phyloP scores from a whole-genome alignment of 37 sponge, comb jelly and placozoan genomes.

The Beroe ovata region DNA sequence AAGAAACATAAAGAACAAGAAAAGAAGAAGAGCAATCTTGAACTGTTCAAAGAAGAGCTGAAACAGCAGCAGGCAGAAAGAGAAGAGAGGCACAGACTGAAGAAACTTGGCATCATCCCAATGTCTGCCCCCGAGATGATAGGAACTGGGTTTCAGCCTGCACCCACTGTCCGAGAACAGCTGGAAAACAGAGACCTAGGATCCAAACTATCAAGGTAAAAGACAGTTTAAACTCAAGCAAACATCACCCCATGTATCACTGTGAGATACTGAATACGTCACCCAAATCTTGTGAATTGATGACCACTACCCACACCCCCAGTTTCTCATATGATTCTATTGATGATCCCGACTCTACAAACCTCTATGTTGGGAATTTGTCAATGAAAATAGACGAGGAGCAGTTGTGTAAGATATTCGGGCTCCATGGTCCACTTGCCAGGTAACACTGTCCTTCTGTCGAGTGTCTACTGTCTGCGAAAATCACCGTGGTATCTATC shows the following conservation, averaged over 20 bases:
- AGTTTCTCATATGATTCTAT: conserved; percentile 76
- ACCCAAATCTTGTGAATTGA: neutral
- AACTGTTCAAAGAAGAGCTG: conserved; percentile 94
- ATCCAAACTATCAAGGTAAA: too few relatives aligned
- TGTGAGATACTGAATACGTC: too few relatives aligned
- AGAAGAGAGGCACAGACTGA: conserved; percentile 72
- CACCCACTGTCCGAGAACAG: conserved; percentile 15
- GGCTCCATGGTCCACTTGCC: conserved; percentile 94
- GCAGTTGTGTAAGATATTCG: conserved; percentile 93
- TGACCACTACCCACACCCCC: neutral
- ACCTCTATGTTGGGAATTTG: conserved; percentile 90
- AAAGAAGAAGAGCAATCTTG: conserved; percentile 92
- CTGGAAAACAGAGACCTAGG: conserved; percentile 13
- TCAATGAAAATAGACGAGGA: conserved; percentile 93
- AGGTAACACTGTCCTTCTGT: too few relatives aligned
- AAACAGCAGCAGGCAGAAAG: conserved; percentile 83
- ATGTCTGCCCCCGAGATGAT: conserved; percentile 68
- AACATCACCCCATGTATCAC: too few relatives aligned
- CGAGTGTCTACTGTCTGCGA: too few relatives aligned
- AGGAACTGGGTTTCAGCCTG: conserved; percentile 47
- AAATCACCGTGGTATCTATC: too few relatives aligned
- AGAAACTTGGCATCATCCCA: conserved; percentile 68
- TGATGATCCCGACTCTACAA: conserved; percentile 94
- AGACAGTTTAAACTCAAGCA: too few relatives aligned
- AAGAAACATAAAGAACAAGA: conserved; percentile 85